Evolutionary conservation across 2,888 invertebrate genomes (phyloP).

Genomic region (Drosophila anomelani): DNA sequence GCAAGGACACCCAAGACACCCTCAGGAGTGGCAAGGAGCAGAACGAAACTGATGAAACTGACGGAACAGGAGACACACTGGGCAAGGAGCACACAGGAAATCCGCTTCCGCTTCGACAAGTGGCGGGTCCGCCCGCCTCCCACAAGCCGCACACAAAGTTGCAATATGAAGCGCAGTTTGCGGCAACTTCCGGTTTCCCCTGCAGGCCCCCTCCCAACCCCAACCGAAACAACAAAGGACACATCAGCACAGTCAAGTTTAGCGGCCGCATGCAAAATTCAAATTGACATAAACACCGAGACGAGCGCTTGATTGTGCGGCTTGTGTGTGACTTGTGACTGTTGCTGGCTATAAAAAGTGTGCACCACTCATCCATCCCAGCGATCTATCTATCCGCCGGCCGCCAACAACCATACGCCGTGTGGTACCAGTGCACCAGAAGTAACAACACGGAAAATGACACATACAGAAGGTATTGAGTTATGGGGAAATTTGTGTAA

Average conservation of each 20-base stretch:
- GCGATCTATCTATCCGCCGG: slow-evolving; percentile 10
- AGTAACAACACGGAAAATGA: slow-evolving; percentile 42
- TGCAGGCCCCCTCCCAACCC: background rate
- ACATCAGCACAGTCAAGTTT: slow-evolving; percentile 37
- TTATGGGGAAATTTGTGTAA: background rate
- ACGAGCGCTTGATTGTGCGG: slow-evolving; percentile 69
- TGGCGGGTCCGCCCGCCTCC: slow-evolving; percentile 40
- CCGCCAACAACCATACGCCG: slow-evolving; percentile 60
- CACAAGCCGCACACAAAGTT: slow-evolving; percentile 40
- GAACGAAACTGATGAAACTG: slow-evolving; percentile 51
- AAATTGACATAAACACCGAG: slow-evolving; percentile 68
- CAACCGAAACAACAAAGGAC: slow-evolving; percentile 13
- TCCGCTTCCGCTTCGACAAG: slow-evolving; percentile 77
- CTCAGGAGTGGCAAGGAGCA: background rate
- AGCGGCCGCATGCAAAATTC: slow-evolving; percentile 65
- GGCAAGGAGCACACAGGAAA: slow-evolving; percentile 73
- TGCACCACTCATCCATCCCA: slow-evolving; percentile 55
- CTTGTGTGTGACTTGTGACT: slow-evolving; percentile 73
- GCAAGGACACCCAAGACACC: slow-evolving; percentile 38
- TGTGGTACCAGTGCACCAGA: slow-evolving; percentile 57
- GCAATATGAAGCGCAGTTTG: slow-evolving; percentile 76
- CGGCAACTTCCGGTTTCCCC: slow-evolving; percentile 57
- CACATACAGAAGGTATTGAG: slow-evolving; percentile 22
- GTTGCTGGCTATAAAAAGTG: slow-evolving; percentile 69
- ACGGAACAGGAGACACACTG: slow-evolving; percentile 66